phyloP scores from a whole-genome alignment of 2,113 vertebrate species.

The Pithys albifrons region DNA sequence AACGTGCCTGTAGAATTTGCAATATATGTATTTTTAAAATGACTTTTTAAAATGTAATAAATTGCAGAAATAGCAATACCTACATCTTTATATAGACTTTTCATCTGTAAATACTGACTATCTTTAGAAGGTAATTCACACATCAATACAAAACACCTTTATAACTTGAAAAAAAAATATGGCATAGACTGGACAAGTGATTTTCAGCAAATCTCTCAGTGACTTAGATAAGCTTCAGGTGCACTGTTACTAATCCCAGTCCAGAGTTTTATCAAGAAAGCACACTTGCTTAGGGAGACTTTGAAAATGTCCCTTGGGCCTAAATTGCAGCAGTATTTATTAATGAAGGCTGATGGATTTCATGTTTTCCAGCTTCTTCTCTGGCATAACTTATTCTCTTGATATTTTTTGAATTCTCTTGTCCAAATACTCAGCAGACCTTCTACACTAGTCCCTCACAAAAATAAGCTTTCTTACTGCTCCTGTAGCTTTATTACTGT shows the following conservation, averaged over 20 bases:
- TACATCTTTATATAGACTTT: background rate
- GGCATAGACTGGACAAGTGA: background rate
- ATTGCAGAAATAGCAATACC: background rate
- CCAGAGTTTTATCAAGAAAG: background rate
- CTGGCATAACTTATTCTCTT: background rate
- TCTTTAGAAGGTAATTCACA: background rate
- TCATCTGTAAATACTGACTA: background rate
- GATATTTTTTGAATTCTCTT: background rate
- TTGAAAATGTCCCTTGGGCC: background rate
- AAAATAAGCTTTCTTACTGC: background rate
- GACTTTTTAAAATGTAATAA: background rate
- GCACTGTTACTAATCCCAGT: background rate
- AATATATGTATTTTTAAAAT: background rate
- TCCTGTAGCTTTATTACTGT: background rate
- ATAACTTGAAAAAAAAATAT: background rate
- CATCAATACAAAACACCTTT: background rate
- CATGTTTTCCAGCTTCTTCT: background rate
- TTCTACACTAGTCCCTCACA: background rate
- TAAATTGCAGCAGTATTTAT: background rate
- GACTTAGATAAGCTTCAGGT: background rate
- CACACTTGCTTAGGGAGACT: background rate
- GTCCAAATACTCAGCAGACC: background rate
- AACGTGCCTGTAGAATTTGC: background rate
- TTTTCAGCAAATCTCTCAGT: background rate
- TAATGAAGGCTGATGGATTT: background rate